Evolutionary conservation across 2,888 invertebrate genomes (phyloP).

Genomic region (Limenitis camilla): DNA sequence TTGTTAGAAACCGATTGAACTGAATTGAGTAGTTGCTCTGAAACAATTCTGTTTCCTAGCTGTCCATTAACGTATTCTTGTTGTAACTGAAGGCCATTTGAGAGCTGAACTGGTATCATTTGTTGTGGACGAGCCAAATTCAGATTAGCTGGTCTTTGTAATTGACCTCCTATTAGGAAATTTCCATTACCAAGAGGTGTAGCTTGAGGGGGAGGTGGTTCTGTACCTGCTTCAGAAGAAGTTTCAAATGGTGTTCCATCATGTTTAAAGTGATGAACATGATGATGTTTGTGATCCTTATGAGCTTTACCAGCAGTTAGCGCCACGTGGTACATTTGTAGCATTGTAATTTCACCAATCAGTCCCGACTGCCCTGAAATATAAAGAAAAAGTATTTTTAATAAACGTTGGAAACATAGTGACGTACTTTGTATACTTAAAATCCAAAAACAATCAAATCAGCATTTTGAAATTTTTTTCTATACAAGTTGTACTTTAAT

Average conservation of each 20-base stretch:
- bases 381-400: neutral
- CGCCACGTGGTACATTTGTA: constrained; percentile 86
- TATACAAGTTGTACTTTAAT: neutral
- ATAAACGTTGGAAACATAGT: too few relatives aligned
- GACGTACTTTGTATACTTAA: neutral
- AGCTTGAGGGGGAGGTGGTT: constrained; percentile 62
- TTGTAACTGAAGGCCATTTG: constrained; percentile 68
- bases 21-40: constrained; percentile 71
- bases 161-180: constrained; percentile 77
- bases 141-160: constrained; percentile 74
- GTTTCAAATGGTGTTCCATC: constrained; percentile 78
- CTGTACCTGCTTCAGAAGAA: constrained; percentile 74
- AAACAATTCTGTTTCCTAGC: constrained; percentile 72
- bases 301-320: constrained; percentile 90
- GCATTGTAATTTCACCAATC: constrained; percentile 84
- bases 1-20: constrained; percentile 38
- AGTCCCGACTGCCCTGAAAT: constrained; percentile 77
- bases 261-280: constrained; percentile 86
- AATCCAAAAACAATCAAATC: neutral
- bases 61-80: constrained; percentile 79
- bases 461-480: neutral
- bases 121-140: constrained; percentile 66
- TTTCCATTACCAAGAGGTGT: constrained; percentile 69
- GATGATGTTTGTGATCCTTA: constrained; percentile 90
- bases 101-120: constrained; percentile 59